A percentile compares a stretch with the other conserved stretches of the same genome.
Evolutionary conservation across 2,113 vertebrate genomes (phyloP).

Genomic region (Melospiza melodia): DNA sequence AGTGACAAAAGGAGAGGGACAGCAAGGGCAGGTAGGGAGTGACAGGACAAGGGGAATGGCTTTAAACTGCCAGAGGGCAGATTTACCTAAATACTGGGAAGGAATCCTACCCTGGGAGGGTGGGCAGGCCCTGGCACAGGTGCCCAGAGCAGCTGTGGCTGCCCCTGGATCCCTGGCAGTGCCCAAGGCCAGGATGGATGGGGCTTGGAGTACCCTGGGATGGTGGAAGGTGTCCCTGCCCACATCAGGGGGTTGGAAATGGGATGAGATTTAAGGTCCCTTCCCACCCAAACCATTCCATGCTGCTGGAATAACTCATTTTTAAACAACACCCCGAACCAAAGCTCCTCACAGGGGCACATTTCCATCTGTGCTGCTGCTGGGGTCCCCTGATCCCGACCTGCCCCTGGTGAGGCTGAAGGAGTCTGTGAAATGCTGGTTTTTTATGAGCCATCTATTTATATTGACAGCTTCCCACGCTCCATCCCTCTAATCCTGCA

Average conservation of each 20-base stretch:
- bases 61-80: neutral
- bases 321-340: neutral
- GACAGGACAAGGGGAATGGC: neutral
- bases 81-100: no score
- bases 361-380: neutral
- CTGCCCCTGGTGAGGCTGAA: neutral
- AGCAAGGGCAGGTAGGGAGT: neutral
- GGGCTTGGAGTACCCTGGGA: neutral
- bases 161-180: neutral
- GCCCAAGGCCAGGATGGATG: accelerated
- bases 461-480: constrained; percentile 14
- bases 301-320: neutral
- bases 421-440: neutral
- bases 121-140: neutral
- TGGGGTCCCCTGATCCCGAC: neutral
- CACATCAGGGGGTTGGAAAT: neutral
- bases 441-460: neutral
- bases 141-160: neutral
- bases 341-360: neutral
- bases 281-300: neutral
- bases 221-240: accelerated
- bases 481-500: neutral
- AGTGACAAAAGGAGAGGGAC: no score
- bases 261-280: neutral
- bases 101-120: neutral